Evolutionary conservation across 1,140 invertebrate species (phyloP), one percentile per base, ranked within the genome.

Genomic region (Heliconius hewitsoni): DNA sequence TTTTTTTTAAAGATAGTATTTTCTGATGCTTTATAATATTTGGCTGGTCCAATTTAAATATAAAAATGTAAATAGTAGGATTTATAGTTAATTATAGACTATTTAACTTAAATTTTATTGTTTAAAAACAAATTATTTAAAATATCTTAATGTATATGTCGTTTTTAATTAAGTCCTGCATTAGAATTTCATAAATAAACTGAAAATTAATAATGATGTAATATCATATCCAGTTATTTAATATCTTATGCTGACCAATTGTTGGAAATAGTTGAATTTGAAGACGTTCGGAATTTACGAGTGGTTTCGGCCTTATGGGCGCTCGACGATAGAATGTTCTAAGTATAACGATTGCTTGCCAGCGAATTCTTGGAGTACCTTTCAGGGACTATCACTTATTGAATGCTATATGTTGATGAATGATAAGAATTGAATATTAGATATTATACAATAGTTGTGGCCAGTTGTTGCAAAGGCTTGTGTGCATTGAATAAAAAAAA

Each of bases 211-310:
- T 66, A 23, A 27, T 4, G 6, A 66, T 4, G 1, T 39, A 71
- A 6, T 39, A 37, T 19, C 73, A 34, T 74, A 83, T 93, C 90
- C 76, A 92, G 86, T 76, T 23, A 60, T 42, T 72, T 1, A 83
- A 90, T 30, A 85, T 90, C 89, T 72, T 5, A 75, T 83, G 83
- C 83, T 86, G 86, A 89, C 88, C 91, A 92, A 93, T 93, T 92
- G 90, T 93, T 93, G 84, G 87, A 90, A 91, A 93, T 93, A 93
- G 92, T 93, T 93, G 91, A 91, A 92, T 93, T 93, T 93, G 92
- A 93, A 93, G 92, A 93, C 89, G 91, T 88, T 89, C 71, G 87
- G 91, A 94, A 94, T 93, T 93, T 91, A 93, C 91, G 92, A 93
- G 92, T 92, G 87, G 88, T 86, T 84, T 84, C 83, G 86, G 86